phyloP scores from a whole-genome alignment of 2,797 vertebrate genomes.

The Tarsius wallacei region DNA sequence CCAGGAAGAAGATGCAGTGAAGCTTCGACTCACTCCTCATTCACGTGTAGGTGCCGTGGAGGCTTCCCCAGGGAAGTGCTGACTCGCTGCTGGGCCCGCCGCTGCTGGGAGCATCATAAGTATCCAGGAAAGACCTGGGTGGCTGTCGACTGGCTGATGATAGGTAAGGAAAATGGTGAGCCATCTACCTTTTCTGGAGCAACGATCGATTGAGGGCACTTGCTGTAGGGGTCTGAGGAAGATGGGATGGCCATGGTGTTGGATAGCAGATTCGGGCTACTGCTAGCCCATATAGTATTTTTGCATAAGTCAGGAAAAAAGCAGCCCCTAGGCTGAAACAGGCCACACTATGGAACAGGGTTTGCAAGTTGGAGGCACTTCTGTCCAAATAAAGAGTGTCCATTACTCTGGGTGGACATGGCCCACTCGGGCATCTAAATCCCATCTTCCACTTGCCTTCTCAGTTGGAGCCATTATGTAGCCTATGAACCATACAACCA shows the following conservation, averaged over 20 bases:
- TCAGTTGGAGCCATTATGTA: background rate
- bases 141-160: background rate
- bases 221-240: background rate
- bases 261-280: background rate
- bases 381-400: background rate
- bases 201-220: background rate
- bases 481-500: fast-evolving
- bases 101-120: background rate
- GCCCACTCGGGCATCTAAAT: background rate
- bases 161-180: background rate
- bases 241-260: background rate
- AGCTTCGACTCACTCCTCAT: background rate
- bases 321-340: background rate
- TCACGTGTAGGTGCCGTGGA: background rate
- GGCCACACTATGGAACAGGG: background rate
- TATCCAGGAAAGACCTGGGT: background rate
- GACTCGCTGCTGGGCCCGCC: fast-evolving
- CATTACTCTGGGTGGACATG: background rate
- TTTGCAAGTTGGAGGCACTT: background rate
- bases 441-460: background rate
- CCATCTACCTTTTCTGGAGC: background rate
- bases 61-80: background rate
- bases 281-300: background rate
- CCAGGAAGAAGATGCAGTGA: background rate
- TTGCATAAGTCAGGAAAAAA: background rate